These are phyloP conservation scores for Chaunax sp. DNA, from an alignment of 2,797 vertebrate species.

Conservation along the genomic window DNA sequence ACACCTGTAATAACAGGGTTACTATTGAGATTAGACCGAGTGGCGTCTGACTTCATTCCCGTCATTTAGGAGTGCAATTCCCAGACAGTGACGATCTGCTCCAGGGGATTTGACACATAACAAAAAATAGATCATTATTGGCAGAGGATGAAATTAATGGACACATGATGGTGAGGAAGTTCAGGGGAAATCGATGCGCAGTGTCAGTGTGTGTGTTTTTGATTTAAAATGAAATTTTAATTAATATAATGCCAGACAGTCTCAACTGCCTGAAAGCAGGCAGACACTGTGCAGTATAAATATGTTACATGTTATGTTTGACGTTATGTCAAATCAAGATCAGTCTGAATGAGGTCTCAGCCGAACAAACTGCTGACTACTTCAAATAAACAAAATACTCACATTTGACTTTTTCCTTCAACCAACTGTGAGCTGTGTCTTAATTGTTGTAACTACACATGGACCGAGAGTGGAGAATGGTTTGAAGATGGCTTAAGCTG, in stretches of 20 bases:
- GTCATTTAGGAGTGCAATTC: slow-evolving; percentile 65
- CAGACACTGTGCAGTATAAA: too few relatives aligned
- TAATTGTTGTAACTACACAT: too few relatives aligned
- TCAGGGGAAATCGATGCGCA: slow-evolving; percentile 11
- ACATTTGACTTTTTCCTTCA: neutral
- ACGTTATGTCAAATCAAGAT: slow-evolving; percentile 45
- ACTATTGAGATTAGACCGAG: slow-evolving; percentile 46
- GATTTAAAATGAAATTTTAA: neutral
- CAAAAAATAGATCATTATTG: slow-evolving; percentile 54
- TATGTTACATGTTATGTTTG: too few relatives aligned
- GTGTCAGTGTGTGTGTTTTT: neutral
- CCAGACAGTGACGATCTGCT: slow-evolving; percentile 62
- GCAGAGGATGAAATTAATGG: slow-evolving; percentile 31
- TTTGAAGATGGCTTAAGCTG: too few relatives aligned
- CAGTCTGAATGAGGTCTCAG: slow-evolving; percentile 50
- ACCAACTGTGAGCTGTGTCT: slow-evolving; percentile 26
- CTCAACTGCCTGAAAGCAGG: too few relatives aligned
- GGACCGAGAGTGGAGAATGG: too few relatives aligned
- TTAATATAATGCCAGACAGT: too few relatives aligned
- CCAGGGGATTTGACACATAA: slow-evolving; percentile 55
- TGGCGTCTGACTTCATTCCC: slow-evolving; percentile 37
- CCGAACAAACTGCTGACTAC: slow-evolving; percentile 1
- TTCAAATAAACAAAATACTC: slow-evolving; percentile 31
- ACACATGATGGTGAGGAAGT: slow-evolving; percentile 7
- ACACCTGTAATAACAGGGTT: slow-evolving; percentile 44